Base-by-base conservation (phyloP, 2,113 vertebrate species). In the Phylloscopus trochiloides region DNA sequence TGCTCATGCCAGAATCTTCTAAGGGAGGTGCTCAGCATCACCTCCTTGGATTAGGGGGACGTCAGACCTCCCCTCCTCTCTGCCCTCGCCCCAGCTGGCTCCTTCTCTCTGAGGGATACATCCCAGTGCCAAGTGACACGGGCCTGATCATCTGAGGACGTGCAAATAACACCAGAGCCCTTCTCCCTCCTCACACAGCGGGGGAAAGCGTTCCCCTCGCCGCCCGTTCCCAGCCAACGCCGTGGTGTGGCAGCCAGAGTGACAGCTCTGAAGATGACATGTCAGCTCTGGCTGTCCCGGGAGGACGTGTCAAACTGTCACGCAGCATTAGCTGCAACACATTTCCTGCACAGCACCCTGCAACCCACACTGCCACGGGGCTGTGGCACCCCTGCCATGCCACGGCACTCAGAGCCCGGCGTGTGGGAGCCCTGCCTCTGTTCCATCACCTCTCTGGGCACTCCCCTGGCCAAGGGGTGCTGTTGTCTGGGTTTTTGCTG, bases 291-390 rank as follows among this genome's bases (percentile, higher is more conserved):
- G n/a, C 66, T 86, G 88, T 84, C 94, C 72, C 7, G 1, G 52
- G 45, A 78, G 89, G 67, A 78, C 65, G 21, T 89, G 95, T 95
- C 80, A 89, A 73, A 94, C 79, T 91, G 88, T 61, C 80, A 93
- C 75, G 95, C 50, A 34, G 88, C 91, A 95, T 70, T 92, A 77
- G 68, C 90, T 48, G 54, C 77, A 12, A 45, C 62, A 65, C 47
- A 4, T 43, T 71, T 71, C 24, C 92, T 20, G 28, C 83, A 65
- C 38, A 18, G 17, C 5, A 5, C 70, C 65, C 78, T 77, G 73
- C 72, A 81, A 43, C 65, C 54, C 40, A 6, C 88, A 28, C 51
- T 25, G 9, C 87, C 58, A 70, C 7, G 5, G 50, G 68, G 74
- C 82, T 55, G 43, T 4, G 5, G 28, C 80, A 66, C n/a, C 62